Evolutionary conservation across 2,888 invertebrate genomes (phyloP), one percentile per base, ranked within the genome.

Genomic region (Crepidodera aurea): DNA sequence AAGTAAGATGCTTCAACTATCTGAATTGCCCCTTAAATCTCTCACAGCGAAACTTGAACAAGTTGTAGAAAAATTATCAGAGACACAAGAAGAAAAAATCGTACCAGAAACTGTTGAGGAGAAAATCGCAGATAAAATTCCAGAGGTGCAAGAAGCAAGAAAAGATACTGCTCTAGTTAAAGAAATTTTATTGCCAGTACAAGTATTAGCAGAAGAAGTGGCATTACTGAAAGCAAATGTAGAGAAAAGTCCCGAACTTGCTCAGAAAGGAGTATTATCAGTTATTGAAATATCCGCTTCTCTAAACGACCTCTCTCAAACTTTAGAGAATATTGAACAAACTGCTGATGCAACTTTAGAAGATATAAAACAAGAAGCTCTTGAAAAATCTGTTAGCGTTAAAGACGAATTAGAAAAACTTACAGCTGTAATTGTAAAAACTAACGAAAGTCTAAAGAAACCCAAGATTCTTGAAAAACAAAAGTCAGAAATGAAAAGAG

Each of bases 321-420:
- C 54, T n/a, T 44, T 62, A 8, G 44, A 19, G 29, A 25, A 46
- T 27, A n/a, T 62, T 7, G 39, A 59, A 19, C 46, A 25, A 16
- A 51, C 7, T 25, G 18, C 37, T 27, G 16, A 13, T n/a, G 64
- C 42, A 51, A 18, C 10, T 34, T 10, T 48, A 13, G 46, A 64
- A 40, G 50, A 64, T 48, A 55, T 64, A 12, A 50, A 59, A 1
- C 13, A 7, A 16, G 54, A 53, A 13, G 44, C 62, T 34, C 27
- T 7, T 8, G 18, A 51, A 29, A 16, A 13, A n/a, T 7, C 62
- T 2, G 13, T 13, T 10, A 6, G 48, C 10, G 44, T 73, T 34
- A 62, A 55, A 19, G 64, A 67, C 58, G 71, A 72, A 12, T 50
- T 74, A 16, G 51, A 72, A 48, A 69, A 69, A 46, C 44, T 75